These are phyloP conservation scores for Tortricodes alternella DNA, from an alignment of 2,888 invertebrate genomes.

Conservation along the genomic window DNA sequence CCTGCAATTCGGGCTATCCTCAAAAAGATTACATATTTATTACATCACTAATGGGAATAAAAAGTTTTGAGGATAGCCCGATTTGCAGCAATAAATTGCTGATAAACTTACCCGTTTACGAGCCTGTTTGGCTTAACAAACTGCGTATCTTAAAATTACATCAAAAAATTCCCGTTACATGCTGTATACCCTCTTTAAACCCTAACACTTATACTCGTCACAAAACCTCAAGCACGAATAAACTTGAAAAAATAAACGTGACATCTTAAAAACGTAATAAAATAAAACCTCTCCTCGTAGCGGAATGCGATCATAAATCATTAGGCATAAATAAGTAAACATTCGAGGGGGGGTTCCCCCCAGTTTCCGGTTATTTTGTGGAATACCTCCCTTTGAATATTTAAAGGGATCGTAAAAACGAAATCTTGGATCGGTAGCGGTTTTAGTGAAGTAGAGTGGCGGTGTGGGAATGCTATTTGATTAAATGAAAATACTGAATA, in stretches of 20 bases:
- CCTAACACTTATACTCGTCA: too few relatives aligned
- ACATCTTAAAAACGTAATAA: constrained; percentile 19
- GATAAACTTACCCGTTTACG: too few relatives aligned
- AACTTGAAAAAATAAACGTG: constrained; percentile 2
- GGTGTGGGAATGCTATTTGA: neutral
- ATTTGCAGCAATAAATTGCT: too few relatives aligned
- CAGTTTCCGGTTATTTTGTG: constrained; percentile 13
- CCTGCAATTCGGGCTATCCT: too few relatives aligned
- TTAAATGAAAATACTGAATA: neutral
- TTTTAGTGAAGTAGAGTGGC: neutral
- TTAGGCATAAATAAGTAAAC: constrained; percentile 26
- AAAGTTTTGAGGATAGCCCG: too few relatives aligned
- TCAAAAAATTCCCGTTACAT: neutral
- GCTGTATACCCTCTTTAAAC: too few relatives aligned
- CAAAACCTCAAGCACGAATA: neutral
- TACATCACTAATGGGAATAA: too few relatives aligned
- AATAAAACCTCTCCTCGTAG: constrained; percentile 19
- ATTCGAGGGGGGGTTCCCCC: neutral
- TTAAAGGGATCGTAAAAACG: constrained; percentile 22
- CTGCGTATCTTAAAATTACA: neutral
- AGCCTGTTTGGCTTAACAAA: too few relatives aligned
- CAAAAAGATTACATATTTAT: too few relatives aligned
- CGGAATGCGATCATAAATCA: constrained; percentile 22
- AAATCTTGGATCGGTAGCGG: constrained; percentile 12
- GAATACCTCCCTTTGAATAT: constrained; percentile 25